These are phyloP conservation scores for Carlito syrichta DNA, from an alignment of 2,113 vertebrate genomes.

Conservation along the genomic window DNA sequence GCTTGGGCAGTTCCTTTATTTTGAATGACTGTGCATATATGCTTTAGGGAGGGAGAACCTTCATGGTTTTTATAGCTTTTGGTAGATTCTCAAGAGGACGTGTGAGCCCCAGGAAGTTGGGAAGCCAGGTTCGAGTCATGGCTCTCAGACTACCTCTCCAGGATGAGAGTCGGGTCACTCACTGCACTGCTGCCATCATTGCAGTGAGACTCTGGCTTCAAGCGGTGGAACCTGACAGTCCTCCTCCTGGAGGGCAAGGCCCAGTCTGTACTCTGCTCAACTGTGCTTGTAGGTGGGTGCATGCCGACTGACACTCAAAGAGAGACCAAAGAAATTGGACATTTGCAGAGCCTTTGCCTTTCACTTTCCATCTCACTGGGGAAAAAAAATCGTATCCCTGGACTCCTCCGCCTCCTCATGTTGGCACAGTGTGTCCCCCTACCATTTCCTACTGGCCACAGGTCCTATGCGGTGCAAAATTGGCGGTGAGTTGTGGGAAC, in stretches of 20 bases:
- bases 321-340: not conserved
- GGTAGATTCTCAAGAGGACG: not conserved
- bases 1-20: not conserved
- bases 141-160: not conserved
- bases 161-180: not conserved
- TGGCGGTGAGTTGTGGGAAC: accelerated
- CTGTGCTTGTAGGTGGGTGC: not conserved
- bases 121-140: not conserved
- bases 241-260: not conserved
- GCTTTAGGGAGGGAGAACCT: not conserved
- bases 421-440: accelerated
- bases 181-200: not conserved
- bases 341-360: not conserved
- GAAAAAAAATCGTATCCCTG: not conserved
- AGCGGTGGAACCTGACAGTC: accelerated
- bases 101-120: not conserved
- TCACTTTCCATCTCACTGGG: not conserved
- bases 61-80: not conserved
- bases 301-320: not conserved
- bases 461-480: not conserved
- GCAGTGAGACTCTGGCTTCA: accelerated
- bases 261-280: not conserved
- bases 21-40: not conserved
- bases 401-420: accelerated
- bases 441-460: no score